A percentile compares a stretch with the other conserved stretches of the same genome.
Conservation (phyloP, 2,888 invertebrate species). For the Nycteola revayana region DNA sequence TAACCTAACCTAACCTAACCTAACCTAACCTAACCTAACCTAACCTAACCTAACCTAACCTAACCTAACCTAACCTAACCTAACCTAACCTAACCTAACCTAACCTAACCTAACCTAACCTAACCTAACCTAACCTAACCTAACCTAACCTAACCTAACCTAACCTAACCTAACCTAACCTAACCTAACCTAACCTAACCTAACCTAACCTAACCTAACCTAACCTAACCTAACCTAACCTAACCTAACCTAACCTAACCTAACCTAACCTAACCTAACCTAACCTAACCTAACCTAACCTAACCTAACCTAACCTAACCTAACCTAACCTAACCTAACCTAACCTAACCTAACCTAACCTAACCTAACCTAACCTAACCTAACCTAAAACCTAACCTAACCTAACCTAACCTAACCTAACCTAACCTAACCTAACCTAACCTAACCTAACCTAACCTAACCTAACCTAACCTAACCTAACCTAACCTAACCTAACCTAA, state of each 20-base stretch:
- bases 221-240: constrained; percentile 15
- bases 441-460: constrained; percentile 9
- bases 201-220: constrained; percentile 18
- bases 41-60: too few species aligned
- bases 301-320: constrained; percentile 21
- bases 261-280: constrained; percentile 18
- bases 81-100: constrained; percentile 20
- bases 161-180: constrained; percentile 19
- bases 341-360: constrained; percentile 22
- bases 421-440: constrained; percentile 20
- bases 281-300: constrained; percentile 14
- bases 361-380: constrained; percentile 22
- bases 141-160: constrained; percentile 19
- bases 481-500: constrained; percentile 8
- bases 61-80: too few species aligned
- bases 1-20: too few species aligned
- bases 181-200: constrained; percentile 19
- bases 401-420: constrained; percentile 16
- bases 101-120: constrained; percentile 19
- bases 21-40: too few species aligned
- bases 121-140: constrained; percentile 19
- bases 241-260: constrained; percentile 15
- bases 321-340: constrained; percentile 22
- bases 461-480: constrained; percentile 9
- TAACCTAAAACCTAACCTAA: constrained; percentile 21